These are phyloP conservation scores for Phrynocephalus forsythii DNA, from an alignment of 2,797 vertebrate species.

Conservation along the genomic window DNA sequence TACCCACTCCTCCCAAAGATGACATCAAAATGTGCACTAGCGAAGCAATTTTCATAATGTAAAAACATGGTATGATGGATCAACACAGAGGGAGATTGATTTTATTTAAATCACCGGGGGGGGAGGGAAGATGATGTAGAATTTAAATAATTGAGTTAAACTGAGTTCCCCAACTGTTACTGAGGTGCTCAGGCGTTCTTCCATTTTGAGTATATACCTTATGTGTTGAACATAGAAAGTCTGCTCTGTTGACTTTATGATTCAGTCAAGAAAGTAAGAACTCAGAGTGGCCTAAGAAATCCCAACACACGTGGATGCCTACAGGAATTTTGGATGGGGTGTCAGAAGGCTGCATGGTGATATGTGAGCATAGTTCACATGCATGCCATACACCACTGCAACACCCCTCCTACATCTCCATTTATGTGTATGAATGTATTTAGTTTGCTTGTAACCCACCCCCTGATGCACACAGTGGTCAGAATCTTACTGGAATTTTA, in stretches of 20 bases:
- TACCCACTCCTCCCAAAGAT: background rate
- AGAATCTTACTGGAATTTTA: too few species aligned
- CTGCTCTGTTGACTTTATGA: background rate
- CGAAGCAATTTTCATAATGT: background rate
- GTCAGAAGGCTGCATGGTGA: too few species aligned
- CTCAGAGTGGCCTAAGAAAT: too few species aligned
- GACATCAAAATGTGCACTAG: background rate
- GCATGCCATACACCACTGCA: too few species aligned
- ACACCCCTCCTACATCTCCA: too few species aligned
- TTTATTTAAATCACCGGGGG: constrained; percentile 2
- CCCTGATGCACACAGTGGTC: too few species aligned
- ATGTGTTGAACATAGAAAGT: background rate
- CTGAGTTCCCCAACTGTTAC: background rate
- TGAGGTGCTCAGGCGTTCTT: background rate
- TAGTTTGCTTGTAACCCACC: too few species aligned
- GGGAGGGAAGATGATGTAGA: background rate
- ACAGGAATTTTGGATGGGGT: too few species aligned
- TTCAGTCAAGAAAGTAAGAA: too few species aligned
- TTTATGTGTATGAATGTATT: too few species aligned
- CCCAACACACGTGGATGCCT: too few species aligned
- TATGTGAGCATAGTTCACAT: too few species aligned
- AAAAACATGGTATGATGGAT: background rate
- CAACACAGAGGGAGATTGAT: background rate
- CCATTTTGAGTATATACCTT: background rate
- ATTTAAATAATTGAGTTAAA: background rate